Evolutionary conservation across 2,113 vertebrate species (phyloP).

Genomic region (Muntiacus muntjak): DNA sequence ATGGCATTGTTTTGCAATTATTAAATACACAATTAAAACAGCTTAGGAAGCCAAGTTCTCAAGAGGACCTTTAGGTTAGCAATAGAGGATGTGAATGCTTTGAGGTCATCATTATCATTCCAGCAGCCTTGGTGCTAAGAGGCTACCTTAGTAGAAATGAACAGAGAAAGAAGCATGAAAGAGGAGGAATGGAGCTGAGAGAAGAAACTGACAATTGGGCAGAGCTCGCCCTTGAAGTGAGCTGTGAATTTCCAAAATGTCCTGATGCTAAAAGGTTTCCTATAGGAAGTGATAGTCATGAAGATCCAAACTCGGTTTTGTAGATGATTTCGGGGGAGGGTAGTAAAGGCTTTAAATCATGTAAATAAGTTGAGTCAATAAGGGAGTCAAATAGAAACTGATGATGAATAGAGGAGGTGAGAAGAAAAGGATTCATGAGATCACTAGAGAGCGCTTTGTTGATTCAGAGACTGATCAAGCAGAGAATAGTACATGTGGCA

Average conservation of each 20-base stretch:
- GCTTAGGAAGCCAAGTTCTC: background rate
- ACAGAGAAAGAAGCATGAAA: background rate
- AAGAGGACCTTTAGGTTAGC: background rate
- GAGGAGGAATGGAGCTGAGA: background rate
- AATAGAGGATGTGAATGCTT: background rate
- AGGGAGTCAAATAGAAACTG: background rate
- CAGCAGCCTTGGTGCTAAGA: background rate
- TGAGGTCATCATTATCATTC: background rate
- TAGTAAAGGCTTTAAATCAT: background rate
- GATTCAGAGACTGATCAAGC: background rate
- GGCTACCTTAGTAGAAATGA: background rate
- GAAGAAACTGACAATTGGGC: background rate
- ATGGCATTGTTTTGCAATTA: background rate
- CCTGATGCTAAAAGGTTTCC: background rate
- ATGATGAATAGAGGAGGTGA: background rate
- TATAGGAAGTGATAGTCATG: background rate
- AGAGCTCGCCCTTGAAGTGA: background rate
- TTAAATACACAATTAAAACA: background rate
- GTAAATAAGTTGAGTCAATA: background rate
- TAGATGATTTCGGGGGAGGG: background rate
- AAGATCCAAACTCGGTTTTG: background rate
- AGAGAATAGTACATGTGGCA: fast-evolving
- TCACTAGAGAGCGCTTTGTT: background rate
- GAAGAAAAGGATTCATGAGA: background rate
- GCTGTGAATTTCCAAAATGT: background rate